Percentiles rank a stretch among this genome's conserved stretches.
Conservation (phyloP, 2,888 invertebrate species). For the Belgica antarctica region DNA sequence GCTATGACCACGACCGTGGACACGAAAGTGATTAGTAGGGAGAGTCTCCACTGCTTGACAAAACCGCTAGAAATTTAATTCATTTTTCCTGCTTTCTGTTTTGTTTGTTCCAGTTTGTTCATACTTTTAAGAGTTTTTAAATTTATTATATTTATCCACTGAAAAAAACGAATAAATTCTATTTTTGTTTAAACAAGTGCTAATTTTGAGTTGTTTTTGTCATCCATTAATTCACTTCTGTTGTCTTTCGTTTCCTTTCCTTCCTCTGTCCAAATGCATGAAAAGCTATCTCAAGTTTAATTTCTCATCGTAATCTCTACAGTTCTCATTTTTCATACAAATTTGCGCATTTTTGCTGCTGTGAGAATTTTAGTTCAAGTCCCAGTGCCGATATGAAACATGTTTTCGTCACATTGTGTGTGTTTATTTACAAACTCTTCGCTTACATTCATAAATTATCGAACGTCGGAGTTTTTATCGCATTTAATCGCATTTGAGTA, state of each 20-base stretch:
- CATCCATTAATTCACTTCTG: neutral
- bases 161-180: neutral
- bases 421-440: slow-evolving; percentile 13
- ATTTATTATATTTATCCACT: slow-evolving; percentile 20
- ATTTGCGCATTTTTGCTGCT: neutral
- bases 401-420: slow-evolving; percentile 7
- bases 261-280: neutral
- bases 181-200: slow-evolving; percentile 22
- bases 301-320: neutral
- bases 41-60: slow-evolving; percentile 5
- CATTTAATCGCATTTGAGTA: neutral
- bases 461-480: slow-evolving; percentile 3
- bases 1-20: neutral
- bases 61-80: neutral
- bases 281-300: neutral
- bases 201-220: slow-evolving; percentile 23
- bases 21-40: slow-evolving; percentile 7
- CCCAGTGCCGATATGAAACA: neutral
- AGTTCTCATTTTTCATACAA: neutral
- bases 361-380: neutral
- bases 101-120: neutral
- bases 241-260: neutral
- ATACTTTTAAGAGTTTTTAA: neutral
- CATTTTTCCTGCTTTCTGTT: neutral
- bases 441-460: slow-evolving; percentile 16